Base-by-base conservation (phyloP, 1,140 invertebrate species). In the Argopecten irradians region DNA sequence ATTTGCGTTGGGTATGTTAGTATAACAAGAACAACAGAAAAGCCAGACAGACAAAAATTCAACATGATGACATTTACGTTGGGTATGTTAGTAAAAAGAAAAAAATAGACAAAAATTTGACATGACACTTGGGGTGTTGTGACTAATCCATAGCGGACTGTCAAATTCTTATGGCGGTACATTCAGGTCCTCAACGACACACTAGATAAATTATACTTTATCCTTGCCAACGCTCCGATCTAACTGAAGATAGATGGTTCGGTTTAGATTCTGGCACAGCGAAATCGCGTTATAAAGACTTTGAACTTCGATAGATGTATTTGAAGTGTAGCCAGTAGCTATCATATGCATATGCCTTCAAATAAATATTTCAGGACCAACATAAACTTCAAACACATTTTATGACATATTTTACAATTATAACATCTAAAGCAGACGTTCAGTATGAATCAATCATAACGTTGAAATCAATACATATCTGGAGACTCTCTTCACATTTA, bases 351-450 rank as follows among this genome's bases (percentile, higher is more conserved):
- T 22, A 71, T 28, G 55, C 55, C 55, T 71, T 71, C 55, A 28
- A 71, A 71, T 71, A 71, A 71, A 71, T 71, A 71, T 71, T 71
- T 71, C 55, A 71, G 55, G 55, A 71, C n/a, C 13, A n/a, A 71
- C 55, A 71, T 71, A 71, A 71, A 71, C 55, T 71, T 71, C 55
- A 71, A 71, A 71, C 55, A 71, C 16, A 28, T 28, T n/a, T 71
- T 71, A 71, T 71, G 55, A 71, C 55, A 71, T 71, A 71, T 71
- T 28, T 71, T 71, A 71, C n/a, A 71, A 71, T 71, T 71, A 71
- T 71, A 28, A 28, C n/a, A 7, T 71, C 55, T 71, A 71, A 71
- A 8, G n/a, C 55, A 71, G 16, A 71, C 55, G n/a, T 71, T 71
- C 16, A 71, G 28, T 22, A 71, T 71, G 55, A 71, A 71, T 71